Evolutionary conservation across 1,140 invertebrate genomes (phyloP).

Genomic region (Nomia melanderi): DNA sequence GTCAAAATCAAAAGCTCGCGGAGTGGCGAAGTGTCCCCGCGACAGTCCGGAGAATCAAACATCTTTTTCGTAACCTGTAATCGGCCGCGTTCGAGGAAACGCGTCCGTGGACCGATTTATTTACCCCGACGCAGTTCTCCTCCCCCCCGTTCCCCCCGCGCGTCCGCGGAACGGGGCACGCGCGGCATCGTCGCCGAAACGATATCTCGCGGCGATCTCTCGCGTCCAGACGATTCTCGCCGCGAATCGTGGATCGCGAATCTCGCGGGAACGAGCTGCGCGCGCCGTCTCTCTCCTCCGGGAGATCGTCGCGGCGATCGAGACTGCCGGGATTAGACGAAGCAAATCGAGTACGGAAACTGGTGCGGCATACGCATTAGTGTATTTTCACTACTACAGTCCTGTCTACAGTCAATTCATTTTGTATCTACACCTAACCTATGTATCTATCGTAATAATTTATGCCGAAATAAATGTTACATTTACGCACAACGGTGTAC

Average conservation of each 20-base stretch:
- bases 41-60: neutral
- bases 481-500: constrained; percentile 73
- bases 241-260: too few species aligned
- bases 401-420: constrained; percentile 80
- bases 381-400: constrained; percentile 81
- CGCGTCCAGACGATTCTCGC: too few species aligned
- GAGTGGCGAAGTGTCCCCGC: too few species aligned
- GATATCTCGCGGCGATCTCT: too few species aligned
- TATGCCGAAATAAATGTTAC: constrained; percentile 81
- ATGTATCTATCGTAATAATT: constrained; percentile 80
- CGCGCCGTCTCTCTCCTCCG: too few species aligned
- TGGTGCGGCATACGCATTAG: constrained; percentile 69
- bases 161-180: too few species aligned
- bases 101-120: neutral
- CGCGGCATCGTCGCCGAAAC: too few species aligned
- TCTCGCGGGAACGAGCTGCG: too few species aligned
- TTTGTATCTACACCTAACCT: constrained; percentile 79
- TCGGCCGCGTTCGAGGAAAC: neutral
- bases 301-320: constrained; percentile 9
- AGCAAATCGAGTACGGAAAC: constrained; percentile 65
- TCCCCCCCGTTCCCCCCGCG: too few species aligned
- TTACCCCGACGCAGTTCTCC: too few species aligned
- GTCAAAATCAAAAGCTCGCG: neutral
- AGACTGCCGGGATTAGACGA: constrained; percentile 54
- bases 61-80: neutral